Conservation (phyloP, 1,140 invertebrate species). For the Cotesia vestalis region DNA sequence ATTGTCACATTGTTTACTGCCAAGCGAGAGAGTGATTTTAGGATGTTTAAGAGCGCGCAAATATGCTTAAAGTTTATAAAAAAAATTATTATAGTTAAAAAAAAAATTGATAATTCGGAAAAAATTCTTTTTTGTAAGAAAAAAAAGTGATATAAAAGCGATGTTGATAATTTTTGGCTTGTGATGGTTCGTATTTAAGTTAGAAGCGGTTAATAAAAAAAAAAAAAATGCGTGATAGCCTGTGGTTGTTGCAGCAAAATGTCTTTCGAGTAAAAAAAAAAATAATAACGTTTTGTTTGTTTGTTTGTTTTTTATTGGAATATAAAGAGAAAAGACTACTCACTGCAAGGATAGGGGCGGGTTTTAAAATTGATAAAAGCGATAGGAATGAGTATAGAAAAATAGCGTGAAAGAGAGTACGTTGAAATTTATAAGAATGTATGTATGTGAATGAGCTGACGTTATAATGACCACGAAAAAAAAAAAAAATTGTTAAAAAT, state of each 20-base stretch:
- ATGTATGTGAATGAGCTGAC: constrained; percentile 25
- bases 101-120: constrained; percentile 42
- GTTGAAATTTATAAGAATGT: constrained; percentile 37
- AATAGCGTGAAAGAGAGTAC: constrained; percentile 39
- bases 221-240: constrained; percentile 23
- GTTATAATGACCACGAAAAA: constrained; percentile 18
- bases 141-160: constrained; percentile 33
- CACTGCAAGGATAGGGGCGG: constrained; percentile 34
- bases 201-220: constrained; percentile 27
- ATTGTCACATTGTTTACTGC: constrained; percentile 68
- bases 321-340: constrained; percentile 36
- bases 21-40: constrained; percentile 54
- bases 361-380: constrained; percentile 19
- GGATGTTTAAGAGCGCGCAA: constrained; percentile 20
- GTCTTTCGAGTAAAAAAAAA: constrained; percentile 25
- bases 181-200: constrained; percentile 60
- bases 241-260: constrained; percentile 34
- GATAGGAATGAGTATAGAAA: constrained; percentile 33
- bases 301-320: constrained; percentile 37
- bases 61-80: constrained; percentile 23
- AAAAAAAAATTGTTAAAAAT: constrained; percentile 21
- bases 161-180: constrained; percentile 58
- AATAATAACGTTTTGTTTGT: constrained; percentile 34
- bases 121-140: constrained; percentile 24
- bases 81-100: constrained; percentile 38